phyloP scores from a whole-genome alignment of 2,113 vertebrate species.

The Asarcornis scutulata region DNA sequence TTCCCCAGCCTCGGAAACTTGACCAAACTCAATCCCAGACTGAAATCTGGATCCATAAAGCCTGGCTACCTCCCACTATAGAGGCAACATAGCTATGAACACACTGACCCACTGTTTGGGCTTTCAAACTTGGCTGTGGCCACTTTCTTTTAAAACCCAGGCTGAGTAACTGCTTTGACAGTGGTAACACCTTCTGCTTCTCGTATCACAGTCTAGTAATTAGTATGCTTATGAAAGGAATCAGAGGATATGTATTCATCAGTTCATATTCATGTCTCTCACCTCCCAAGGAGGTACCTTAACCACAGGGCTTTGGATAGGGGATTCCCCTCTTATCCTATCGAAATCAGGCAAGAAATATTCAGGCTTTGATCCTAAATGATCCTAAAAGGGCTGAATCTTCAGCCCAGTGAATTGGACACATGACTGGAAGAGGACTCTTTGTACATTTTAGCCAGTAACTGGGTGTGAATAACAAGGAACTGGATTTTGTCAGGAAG shows the following conservation, averaged over 20 bases:
- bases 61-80: background rate
- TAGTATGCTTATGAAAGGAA: slow-evolving; percentile 19
- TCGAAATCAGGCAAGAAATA: background rate
- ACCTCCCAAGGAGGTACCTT: slow-evolving; percentile 23
- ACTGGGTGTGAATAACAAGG: slow-evolving; percentile 21
- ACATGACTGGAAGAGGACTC: background rate
- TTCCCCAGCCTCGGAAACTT: background rate
- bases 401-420: slow-evolving; percentile 2
- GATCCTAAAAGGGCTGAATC: background rate
- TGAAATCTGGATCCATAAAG: background rate
- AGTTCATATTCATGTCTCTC: slow-evolving; percentile 29
- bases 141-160: background rate
- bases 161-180: background rate
- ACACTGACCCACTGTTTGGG: background rate
- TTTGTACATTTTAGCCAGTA: slow-evolving; percentile 22
- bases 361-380: background rate
- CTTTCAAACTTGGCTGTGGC: background rate
- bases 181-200: background rate
- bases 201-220: background rate
- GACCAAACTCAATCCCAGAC: accelerated
- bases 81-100: background rate
- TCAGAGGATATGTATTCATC: background rate
- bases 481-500: slow-evolving; percentile 45
- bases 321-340: slow-evolving; percentile 15
- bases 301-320: slow-evolving; percentile 18